Evolutionary conservation across 2,113 vertebrate genomes (phyloP), one percentile per base, ranked within the genome.

Genomic region (Pachycephala philippinensis): DNA sequence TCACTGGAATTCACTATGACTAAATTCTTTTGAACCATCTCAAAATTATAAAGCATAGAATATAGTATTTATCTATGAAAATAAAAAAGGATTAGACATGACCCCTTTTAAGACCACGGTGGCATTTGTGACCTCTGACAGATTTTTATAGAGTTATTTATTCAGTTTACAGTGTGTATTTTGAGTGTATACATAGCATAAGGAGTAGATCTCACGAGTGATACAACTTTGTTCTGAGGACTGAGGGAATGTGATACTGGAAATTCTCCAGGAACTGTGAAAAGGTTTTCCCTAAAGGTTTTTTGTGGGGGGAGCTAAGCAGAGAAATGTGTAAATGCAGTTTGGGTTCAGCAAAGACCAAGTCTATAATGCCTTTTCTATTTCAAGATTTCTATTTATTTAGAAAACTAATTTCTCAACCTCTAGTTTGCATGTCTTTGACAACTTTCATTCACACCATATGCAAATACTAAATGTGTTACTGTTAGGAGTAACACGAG

Each of bases 391-490:
- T 61, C 75, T 96, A 97, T 97, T 98, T 97, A 91, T 97, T 97
- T 97, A 96, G 80, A 93, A 81, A 74, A 76, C 69, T 90, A 86
- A 83, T 97, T 97, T 94, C 95, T 96, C 88, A 95, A 60, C 28
- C 81, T 96, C 95, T 98, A 90, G 74, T 98, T 98, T 98, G 98
- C 98, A 98, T 98, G 92, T 70, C 84, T 93, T 92, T 96, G 93
- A 96, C 97, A 97, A 97, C 90, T 80, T 96, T 95, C 93, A 98
- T 98, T 98, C 98, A 98, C 98, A 98, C 65, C 45, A 61, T 84
- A 98, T 98, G 98, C 98, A 98, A 98, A 98, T 98, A 89, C 42
- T 84, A 84, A 95, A 96, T 94, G 80, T 94, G 89, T 97, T 97
- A 94, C 93, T 96, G 90, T 95, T 95, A 96, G 81, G 70, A 89